These are phyloP conservation scores for Drosophila teissieri DNA, from an alignment of 1,140 invertebrate genomes.

Conservation along the genomic window DNA sequence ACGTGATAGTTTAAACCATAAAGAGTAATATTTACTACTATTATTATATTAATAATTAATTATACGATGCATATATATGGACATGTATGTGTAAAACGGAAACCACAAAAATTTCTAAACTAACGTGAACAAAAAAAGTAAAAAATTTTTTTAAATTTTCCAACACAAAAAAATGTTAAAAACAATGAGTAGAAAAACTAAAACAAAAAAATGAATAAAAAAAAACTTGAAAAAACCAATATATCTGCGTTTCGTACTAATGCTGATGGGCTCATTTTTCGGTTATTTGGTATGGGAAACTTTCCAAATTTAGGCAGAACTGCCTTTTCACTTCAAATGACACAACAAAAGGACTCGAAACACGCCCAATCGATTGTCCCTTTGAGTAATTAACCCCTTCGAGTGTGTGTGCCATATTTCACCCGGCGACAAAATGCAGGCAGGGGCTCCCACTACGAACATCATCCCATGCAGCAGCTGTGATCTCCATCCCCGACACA, in stretches of 20 bases:
- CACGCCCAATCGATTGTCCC: slow-evolving; percentile 45
- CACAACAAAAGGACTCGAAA: slow-evolving; percentile 33
- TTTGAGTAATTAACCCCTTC: slow-evolving; percentile 66
- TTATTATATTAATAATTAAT: slow-evolving; percentile 83
- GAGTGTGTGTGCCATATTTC: slow-evolving; percentile 60
- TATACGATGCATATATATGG: slow-evolving; percentile 63
- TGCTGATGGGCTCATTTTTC: too few species aligned
- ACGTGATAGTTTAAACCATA: slow-evolving; percentile 83
- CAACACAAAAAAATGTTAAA: slow-evolving; percentile 79
- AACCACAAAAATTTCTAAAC: slow-evolving; percentile 68
- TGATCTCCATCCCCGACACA: slow-evolving; percentile 37
- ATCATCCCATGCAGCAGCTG: slow-evolving; percentile 5
- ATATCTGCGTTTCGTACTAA: background rate
- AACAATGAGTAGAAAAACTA: slow-evolving; percentile 82
- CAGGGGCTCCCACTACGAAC: slow-evolving; percentile 21
- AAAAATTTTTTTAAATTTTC: slow-evolving; percentile 76
- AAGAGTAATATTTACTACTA: slow-evolving; percentile 83
- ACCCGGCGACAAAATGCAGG: slow-evolving; percentile 51
- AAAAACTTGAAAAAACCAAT: slow-evolving; percentile 78
- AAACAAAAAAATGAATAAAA: slow-evolving; percentile 82
- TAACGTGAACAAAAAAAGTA: slow-evolving; percentile 78
- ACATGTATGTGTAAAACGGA: slow-evolving; percentile 50
- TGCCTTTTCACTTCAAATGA: background rate
- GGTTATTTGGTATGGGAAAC: background rate
- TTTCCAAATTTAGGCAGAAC: background rate